These are phyloP conservation scores for Oophaga pumilio DNA, from an alignment of 2,113 vertebrate genomes.

Conservation along the genomic window DNA sequence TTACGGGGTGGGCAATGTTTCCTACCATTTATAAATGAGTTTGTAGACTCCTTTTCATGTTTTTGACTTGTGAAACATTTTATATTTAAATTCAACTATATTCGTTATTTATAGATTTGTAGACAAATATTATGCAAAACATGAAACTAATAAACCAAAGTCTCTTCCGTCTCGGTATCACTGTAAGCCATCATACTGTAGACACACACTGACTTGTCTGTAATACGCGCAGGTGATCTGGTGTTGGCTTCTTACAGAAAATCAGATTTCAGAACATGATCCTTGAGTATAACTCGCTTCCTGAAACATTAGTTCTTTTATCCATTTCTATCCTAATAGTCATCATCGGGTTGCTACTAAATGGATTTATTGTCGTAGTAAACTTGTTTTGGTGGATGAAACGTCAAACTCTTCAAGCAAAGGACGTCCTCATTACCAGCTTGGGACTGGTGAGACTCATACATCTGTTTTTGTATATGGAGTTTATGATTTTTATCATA, in stretches of 20 bases:
- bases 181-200: too few species aligned
- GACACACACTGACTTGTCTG: too few species aligned
- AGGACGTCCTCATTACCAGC: background rate
- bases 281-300: background rate
- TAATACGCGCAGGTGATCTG: background rate
- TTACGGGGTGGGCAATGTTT: too few species aligned
- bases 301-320: background rate
- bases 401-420: background rate
- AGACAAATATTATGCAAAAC: background rate
- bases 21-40: too few species aligned
- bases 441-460: background rate
- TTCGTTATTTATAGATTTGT: background rate
- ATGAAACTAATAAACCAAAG: background rate
- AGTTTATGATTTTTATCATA: background rate
- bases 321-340: background rate
- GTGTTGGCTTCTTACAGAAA: background rate
- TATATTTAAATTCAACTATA: background rate
- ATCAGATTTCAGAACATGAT: background rate
- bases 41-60: too few species aligned
- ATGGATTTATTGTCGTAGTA: background rate
- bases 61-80: too few species aligned
- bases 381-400: constrained; percentile 1
- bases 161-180: background rate
- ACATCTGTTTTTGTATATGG: background rate
- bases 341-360: background rate